Evolutionary conservation across 2,113 vertebrate species (phyloP).

Genomic region (Oreochromis tanganicae): DNA sequence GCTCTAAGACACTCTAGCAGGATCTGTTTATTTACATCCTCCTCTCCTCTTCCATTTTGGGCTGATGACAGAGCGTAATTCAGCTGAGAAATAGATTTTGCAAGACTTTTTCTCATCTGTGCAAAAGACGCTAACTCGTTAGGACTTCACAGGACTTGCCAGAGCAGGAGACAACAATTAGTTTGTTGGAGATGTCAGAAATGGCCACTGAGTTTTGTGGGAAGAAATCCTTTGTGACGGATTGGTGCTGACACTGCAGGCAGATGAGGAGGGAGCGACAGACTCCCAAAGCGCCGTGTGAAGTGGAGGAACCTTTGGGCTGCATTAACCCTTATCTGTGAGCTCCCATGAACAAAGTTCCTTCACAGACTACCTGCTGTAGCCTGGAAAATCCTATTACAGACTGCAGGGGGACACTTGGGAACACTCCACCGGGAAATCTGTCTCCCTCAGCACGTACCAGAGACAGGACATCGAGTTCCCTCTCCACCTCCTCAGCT

Average conservation of each 20-base stretch:
- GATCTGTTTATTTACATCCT: slow-evolving; percentile 46
- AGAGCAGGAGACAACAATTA: slow-evolving; percentile 92
- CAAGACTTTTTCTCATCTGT: slow-evolving; percentile 71
- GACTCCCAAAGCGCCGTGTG: slow-evolving; percentile 54
- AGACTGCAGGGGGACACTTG: slow-evolving; percentile 46
- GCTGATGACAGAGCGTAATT: slow-evolving; percentile 83
- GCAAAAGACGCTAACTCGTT: slow-evolving; percentile 91
- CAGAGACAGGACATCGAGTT: slow-evolving; percentile 50
- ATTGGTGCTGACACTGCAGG: slow-evolving; percentile 86
- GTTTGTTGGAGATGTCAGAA: slow-evolving; percentile 91
- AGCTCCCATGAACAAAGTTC: slow-evolving; percentile 59
- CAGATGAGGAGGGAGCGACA: slow-evolving; percentile 73
- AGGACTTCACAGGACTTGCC: slow-evolving; percentile 86
- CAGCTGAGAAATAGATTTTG: slow-evolving; percentile 86
- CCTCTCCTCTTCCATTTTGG: slow-evolving; percentile 40
- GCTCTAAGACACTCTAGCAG: slow-evolving; percentile 81
- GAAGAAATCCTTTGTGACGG: slow-evolving; percentile 91
- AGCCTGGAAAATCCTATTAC: slow-evolving; percentile 70
- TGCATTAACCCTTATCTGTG: slow-evolving; percentile 66
- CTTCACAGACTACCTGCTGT: slow-evolving; percentile 67
- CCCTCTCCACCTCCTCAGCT: slow-evolving; percentile 36
- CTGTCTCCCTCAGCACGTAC: slow-evolving; percentile 54
- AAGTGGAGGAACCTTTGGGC: slow-evolving; percentile 53
- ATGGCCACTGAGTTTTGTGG: slow-evolving; percentile 82
- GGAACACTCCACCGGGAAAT: slow-evolving; percentile 55